Base-by-base conservation (phyloP, 2,113 vertebrate genomes). In the Nesogale talazaci region DNA sequence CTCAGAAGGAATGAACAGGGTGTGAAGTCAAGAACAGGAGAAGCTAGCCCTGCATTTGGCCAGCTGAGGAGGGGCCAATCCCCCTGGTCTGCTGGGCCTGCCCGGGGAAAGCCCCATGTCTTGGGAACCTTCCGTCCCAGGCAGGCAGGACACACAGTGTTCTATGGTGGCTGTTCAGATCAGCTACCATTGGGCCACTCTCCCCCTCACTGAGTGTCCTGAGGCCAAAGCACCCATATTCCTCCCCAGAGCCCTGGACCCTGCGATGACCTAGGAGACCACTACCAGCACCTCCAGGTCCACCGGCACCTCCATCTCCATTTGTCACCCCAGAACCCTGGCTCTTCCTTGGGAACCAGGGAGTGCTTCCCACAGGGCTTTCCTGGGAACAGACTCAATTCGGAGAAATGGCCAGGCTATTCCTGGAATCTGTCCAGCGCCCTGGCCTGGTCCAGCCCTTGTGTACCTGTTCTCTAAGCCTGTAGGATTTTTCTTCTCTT, bases 401-500 rank as follows among this genome's bases (percentile, higher is more conserved):
- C 83, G 69, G 46, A 90, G 57, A n/a, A 87, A 52, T 29, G 10
- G 38, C 65, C 69, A 3, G 12, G 22, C 15, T 27, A 29, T 72
- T 57, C 56, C 81, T 86, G 46, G 56, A 61, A 27, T 25, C 76
- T 36, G 1, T n/a, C 22, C 27, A 23, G 69, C 23, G 25, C 23
- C 0, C 52, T 23, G 29, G 23, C 40, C 16, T 34, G 1, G 22
- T 23, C 0, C 1, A 27, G 38, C 34, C 59, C 77, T 5, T 23
- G 27, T 46, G 34, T 19, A 12, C 2, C 75, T 10, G 0, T 22
- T 29, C 31, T 83, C 42, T 72, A 36, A 0, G 0, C 40, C 34
- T 23, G 6, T 5, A 52, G 46, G 46, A 10, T 52, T n/a, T 7
- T 10, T 2, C 36, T 63, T 29, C 36, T 12, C 31, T 77, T 16